Evolutionary conservation across 2,113 vertebrate genomes (phyloP), one percentile per base, ranked within the genome.

Genomic region (Embiotoca jacksoni): DNA sequence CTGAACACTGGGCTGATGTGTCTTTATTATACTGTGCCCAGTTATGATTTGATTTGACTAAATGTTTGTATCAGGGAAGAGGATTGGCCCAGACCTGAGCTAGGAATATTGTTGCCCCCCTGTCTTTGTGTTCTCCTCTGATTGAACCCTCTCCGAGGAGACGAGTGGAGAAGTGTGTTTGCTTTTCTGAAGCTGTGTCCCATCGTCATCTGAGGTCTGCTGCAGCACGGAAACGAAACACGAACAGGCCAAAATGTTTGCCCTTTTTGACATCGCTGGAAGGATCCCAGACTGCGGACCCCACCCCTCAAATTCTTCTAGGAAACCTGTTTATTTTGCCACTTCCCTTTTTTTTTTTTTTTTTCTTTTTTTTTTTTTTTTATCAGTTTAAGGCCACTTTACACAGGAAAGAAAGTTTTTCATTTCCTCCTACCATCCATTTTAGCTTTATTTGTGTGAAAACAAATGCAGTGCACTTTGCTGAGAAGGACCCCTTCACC

Each of bases 41-140:
- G 80, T 88, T 92, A 83, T 84, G 80, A 86, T 90, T 92, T 90
- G 72, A 84, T 91, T 89, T 83, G 80, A 86, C 89, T 89, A 68
- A 77, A 85, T 72, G 54, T 82, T 75, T 85, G 72, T 58, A 80
- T 83, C 81, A 85, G 89, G 88, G 81, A 91, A 88, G 90, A 94
- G 89, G 92, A 94, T 88, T 80, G 80, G 77, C 85, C 75, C 50
- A 41, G 46, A 78, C 73, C 32, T 74, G 89, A 88, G 87, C 85
- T 91, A 91, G 90, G 90, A 92, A 87, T 91, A 88, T 89, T 88
- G 69, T 85, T 78, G 80, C 16, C 33, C 58, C 58, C 52, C 80
- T 14, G 9, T 76, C 73, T 59, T 77, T 82, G 79, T 82, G 82
- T 58, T 82, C 66, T 84, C 80, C 78, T 85, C 71, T 75, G 73